Conservation (phyloP, 2,888 invertebrate genomes). For the Tetranychus piercei region DNA sequence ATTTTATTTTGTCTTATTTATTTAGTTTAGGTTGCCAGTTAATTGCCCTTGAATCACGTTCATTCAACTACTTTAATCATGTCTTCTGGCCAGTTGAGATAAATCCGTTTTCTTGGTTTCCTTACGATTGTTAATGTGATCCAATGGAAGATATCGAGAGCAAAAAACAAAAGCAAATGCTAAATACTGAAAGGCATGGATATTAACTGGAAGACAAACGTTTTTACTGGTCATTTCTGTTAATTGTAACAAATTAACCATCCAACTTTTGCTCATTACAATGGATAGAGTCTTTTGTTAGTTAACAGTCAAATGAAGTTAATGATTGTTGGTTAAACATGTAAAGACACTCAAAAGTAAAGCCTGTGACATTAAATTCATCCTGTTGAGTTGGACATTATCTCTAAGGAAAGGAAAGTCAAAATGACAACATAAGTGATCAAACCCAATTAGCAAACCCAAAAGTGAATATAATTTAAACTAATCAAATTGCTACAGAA, state of each 20-base stretch:
- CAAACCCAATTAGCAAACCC: no score
- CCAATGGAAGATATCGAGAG: no score
- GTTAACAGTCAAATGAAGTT: not conserved
- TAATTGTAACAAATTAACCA: slow-evolving; percentile 1
- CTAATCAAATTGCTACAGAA: no score
- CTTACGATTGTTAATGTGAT: not conserved
- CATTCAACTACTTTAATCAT: not conserved
- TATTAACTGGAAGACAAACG: not conserved
- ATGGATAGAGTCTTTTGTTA: not conserved
- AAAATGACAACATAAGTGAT: no score
- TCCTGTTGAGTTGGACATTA: no score
- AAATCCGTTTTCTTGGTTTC: not conserved
- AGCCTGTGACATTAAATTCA: no score
- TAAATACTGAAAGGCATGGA: no score
- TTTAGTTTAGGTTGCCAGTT: not conserved
- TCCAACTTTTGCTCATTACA: not conserved
- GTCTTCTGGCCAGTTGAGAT: not conserved
- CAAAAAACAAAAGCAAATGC: no score
- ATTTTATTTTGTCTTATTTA: not conserved
- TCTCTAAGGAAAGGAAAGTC: not conserved
- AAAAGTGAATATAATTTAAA: no score
- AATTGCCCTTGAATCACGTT: not conserved
- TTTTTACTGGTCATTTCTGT: not conserved
- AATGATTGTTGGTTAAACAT: not conserved
- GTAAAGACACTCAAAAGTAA: not conserved